Base-by-base conservation (phyloP, 1,140 invertebrate species). In the Dinothrombium tinctorium region DNA sequence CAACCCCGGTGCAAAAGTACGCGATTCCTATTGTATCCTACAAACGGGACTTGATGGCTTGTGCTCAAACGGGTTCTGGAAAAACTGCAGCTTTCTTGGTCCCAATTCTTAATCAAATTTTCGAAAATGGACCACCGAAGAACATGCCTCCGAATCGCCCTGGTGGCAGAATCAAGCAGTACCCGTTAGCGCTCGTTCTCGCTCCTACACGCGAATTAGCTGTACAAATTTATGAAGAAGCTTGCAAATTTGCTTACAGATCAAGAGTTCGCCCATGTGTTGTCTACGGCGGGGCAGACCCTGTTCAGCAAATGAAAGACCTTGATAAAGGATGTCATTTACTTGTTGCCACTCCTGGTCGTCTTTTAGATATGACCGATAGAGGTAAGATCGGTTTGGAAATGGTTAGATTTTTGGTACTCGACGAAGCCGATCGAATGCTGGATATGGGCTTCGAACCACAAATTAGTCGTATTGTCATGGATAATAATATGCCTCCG, bases 401-500 rank as follows among this genome's bases (percentile, higher is more conserved):
- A 42, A 40, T 21, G 50, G 57, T 45, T 46, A 64, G 64, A 49
- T 72, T 61, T 43, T 55, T 73, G 31, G 70, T 72, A 31, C 53
- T 73, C 26, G 69, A 72, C 53, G 69, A 72, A 50, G 69, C 69
- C 45, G 69, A 72, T 54, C 69, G 90, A 47, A 98, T 98, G 89
- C 66, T 98, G 57, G 89, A 96, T 63, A 96, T 96, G 90, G 92
- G 92, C 59, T 99, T 99, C 61, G 92, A 98, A 59, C 83, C 89
- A 1, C 90, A 96, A 62, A 96, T 98, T 54, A 69, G 89, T 50
- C 72, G 79, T 51, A 95, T 96, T 53, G 86, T 96, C 15, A 78
- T 92, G 56, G 69, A 83, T 53, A 72, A 87, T 57, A 75, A 72
- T 15, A 96, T 96, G 89, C 90, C 92, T 31, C 69, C 68, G 25